These are phyloP conservation scores for Callipepla californica DNA, from an alignment of 2,113 vertebrate genomes.

Conservation along the genomic window DNA sequence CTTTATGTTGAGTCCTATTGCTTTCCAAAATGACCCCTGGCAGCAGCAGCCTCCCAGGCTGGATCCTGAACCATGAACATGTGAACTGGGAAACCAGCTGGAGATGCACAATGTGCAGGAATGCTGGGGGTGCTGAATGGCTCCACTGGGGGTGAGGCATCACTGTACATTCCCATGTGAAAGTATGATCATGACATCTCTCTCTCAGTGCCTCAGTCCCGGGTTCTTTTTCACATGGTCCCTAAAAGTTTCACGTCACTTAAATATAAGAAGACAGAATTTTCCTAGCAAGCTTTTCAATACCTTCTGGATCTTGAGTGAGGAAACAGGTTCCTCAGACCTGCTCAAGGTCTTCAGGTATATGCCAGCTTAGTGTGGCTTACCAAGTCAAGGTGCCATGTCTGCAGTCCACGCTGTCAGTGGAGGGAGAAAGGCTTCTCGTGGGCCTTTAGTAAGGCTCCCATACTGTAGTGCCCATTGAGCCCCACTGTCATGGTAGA, in stretches of 20 bases:
- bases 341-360: not conserved
- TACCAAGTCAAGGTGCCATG: rapidly evolving
- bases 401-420: not conserved
- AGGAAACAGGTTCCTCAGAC: not conserved
- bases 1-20: not conserved
- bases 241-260: not conserved
- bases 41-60: not conserved
- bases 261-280: not conserved
- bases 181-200: not conserved
- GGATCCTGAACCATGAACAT: not conserved
- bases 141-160: not conserved
- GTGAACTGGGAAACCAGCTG: not conserved
- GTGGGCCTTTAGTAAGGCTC: not conserved
- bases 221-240: not conserved
- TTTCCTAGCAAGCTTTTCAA: not conserved
- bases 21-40: not conserved
- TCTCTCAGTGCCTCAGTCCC: not conserved
- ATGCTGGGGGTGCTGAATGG: not conserved
- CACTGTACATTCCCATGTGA: not conserved
- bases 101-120: not conserved
- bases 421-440: not conserved
- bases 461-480: rapidly evolving
- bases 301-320: not conserved
- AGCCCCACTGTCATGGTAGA: not conserved
- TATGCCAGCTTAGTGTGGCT: not conserved